A percentile compares a stretch with the other conserved stretches of the same genome.
Conservation (phyloP, 2,113 vertebrate genomes). For the Ageneiosus marmoratus region DNA sequence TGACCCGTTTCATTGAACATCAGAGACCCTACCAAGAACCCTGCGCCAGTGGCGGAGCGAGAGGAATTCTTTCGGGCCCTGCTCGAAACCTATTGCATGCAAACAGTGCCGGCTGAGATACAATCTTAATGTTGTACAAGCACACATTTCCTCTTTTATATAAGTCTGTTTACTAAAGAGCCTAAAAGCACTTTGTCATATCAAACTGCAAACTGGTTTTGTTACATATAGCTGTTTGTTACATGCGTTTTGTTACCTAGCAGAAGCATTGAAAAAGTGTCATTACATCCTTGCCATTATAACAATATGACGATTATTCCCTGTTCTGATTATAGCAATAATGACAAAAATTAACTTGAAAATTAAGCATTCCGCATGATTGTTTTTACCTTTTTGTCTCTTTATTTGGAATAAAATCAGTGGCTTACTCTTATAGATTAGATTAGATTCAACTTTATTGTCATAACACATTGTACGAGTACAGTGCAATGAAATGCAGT, state of each 20-base stretch:
- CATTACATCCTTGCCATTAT: not conserved
- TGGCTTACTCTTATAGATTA: not conserved
- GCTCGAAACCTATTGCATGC: slow-evolving; percentile 53
- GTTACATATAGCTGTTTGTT: not conserved
- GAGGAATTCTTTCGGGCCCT: not conserved
- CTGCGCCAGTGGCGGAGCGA: slow-evolving; percentile 55
- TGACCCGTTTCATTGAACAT: slow-evolving; percentile 61
- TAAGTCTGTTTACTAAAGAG: slow-evolving; percentile 25
- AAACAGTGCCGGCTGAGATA: slow-evolving; percentile 55
- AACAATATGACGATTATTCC: not conserved
- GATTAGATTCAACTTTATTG: no score
- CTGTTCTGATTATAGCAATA: not conserved
- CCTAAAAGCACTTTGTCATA: slow-evolving; percentile 11
- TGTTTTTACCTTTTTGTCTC: not conserved
- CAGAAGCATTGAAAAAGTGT: not conserved
- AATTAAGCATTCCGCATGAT: not conserved
- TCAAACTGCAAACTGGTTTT: not conserved
- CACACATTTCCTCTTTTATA: slow-evolving; percentile 32
- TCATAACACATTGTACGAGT: no score
- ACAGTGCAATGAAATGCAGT: no score
- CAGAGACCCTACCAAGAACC: slow-evolving; percentile 58
- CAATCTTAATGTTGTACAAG: slow-evolving; percentile 52
- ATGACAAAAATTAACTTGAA: not conserved
- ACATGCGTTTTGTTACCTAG: no score
- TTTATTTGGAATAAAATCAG: not conserved